Evolutionary conservation across 2,797 vertebrate genomes (phyloP).

Genomic region (Hirundo rustica): DNA sequence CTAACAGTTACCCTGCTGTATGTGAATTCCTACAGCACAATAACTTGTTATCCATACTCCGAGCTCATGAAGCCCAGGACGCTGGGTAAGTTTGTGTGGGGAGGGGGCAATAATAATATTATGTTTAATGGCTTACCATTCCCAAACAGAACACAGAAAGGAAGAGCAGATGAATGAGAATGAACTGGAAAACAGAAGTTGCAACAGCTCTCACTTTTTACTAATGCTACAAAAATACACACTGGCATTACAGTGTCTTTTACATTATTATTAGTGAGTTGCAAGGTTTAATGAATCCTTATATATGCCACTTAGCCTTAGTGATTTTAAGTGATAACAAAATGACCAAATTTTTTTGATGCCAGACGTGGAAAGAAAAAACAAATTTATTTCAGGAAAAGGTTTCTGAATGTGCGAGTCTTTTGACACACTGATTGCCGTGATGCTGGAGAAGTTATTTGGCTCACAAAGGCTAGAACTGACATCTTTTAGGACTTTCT

Average conservation of each 20-base stretch:
- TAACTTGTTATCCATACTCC: constrained; percentile 98
- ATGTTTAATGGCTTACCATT: background rate
- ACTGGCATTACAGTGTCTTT: background rate
- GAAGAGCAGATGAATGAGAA: background rate
- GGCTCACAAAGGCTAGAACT: background rate
- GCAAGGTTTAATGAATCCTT: background rate
- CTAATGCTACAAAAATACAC: background rate
- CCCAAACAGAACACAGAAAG: background rate
- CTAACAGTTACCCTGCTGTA: constrained; percentile 92
- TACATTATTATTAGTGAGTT: background rate
- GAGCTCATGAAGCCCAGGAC: constrained; percentile 97
- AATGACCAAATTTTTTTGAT: background rate
- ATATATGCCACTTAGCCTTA: background rate
- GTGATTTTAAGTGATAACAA: background rate
- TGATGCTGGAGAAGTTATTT: background rate
- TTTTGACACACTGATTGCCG: background rate
- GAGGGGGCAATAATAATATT: background rate
- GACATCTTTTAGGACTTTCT: background rate
- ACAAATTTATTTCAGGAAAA: background rate
- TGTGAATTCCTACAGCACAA: constrained; percentile 99
- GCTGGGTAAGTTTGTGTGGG: constrained; percentile 86
- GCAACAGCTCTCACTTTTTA: background rate
- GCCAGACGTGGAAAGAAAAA: background rate
- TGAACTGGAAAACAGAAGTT: background rate
- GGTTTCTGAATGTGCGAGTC: background rate